phyloP scores from a whole-genome alignment of 1,140 invertebrate species.

The Drosophila persimilis region DNA sequence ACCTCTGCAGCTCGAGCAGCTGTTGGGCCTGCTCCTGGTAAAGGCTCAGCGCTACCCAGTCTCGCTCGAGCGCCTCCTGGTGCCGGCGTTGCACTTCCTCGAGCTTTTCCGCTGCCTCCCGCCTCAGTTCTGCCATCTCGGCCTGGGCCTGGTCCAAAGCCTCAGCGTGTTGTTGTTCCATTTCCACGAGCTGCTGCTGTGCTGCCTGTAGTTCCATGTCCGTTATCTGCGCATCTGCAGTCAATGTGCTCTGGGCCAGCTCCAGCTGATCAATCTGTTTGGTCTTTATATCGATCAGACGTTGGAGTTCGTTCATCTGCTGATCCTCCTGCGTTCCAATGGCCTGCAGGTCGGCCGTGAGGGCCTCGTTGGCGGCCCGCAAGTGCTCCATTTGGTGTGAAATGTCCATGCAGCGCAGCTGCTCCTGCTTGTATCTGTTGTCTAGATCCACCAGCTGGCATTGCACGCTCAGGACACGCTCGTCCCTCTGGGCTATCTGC shows the following conservation, averaged over 20 bases:
- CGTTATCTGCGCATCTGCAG: conserved; percentile 70
- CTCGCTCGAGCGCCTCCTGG: conserved; percentile 49
- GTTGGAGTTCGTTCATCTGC: conserved; percentile 48
- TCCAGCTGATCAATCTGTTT: conserved; percentile 64
- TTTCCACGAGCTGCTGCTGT: conserved; percentile 66
- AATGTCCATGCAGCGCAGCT: conserved; percentile 82
- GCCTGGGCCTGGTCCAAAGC: conserved; percentile 55
- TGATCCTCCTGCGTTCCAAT: conserved; percentile 60
- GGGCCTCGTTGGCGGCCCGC: conserved; percentile 62
- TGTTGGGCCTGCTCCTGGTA: conserved; percentile 59
- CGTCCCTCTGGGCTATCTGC: conserved; percentile 83
- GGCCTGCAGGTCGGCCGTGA: conserved; percentile 71
- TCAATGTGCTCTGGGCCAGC: conserved; percentile 72
- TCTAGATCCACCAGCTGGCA: conserved; percentile 80
- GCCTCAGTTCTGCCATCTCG: conserved; percentile 67
- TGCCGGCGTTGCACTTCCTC: conserved; percentile 52
- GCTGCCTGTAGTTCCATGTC: conserved; percentile 79
- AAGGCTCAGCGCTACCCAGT: conserved; percentile 57
- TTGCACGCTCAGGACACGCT: conserved; percentile 82
- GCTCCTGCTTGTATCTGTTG: conserved; percentile 83
- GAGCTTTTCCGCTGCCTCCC: conserved; percentile 43
- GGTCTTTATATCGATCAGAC: conserved; percentile 38
- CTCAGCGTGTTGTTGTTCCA: conserved; percentile 59
- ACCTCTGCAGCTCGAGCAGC: conserved; percentile 57
- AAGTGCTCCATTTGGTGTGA: conserved; percentile 60